Percentiles rank a stretch among this genome's conserved stretches.
Evolutionary conservation across 1,140 invertebrate species (phyloP).

Genomic region (Galleria mellonella): DNA sequence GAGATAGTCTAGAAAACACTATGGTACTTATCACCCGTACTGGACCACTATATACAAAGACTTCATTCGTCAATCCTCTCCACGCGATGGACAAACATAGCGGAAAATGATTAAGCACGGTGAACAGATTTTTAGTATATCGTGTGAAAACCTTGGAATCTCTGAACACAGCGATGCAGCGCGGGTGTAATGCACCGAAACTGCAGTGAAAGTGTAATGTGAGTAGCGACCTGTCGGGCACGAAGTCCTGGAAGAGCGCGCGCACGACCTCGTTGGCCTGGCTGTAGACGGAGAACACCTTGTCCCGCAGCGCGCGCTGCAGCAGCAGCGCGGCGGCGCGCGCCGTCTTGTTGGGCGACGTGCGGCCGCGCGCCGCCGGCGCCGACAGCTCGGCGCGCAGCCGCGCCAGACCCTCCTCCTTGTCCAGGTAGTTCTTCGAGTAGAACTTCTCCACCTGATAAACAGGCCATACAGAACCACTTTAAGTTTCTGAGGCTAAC

Average conservation of each 20-base stretch:
- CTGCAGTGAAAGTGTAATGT: no score
- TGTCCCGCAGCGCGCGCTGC: slow-evolving; percentile 86
- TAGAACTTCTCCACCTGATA: slow-evolving; percentile 93
- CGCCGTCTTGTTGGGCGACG: slow-evolving; percentile 82
- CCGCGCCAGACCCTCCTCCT: slow-evolving; percentile 89
- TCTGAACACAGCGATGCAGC: no score
- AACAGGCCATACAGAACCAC: background rate
- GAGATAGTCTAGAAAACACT: no score
- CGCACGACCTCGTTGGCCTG: slow-evolving; percentile 86
- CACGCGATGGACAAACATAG: no score
- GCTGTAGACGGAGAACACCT: slow-evolving; percentile 89
- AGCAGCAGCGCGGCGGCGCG: slow-evolving; percentile 84
- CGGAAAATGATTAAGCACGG: no score
- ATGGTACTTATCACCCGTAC: no score
- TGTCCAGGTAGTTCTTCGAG: slow-evolving; percentile 93
- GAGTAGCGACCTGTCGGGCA: slow-evolving; percentile 78
- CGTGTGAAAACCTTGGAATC: no score
- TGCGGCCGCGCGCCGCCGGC: slow-evolving; percentile 52
- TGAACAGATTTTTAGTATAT: no score
- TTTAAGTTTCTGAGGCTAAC: slow-evolving; percentile 11
- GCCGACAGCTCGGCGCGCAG: slow-evolving; percentile 83
- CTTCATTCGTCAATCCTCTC: no score
- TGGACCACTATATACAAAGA: no score
- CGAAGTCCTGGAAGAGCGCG: slow-evolving; percentile 86
- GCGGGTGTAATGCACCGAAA: no score